Evolutionary conservation across 30 jellyfish, hydroid and myxozoan genomes (phyloP), one percentile per base, ranked within the genome.

Genomic region (Chrysaora quinquecirrha): DNA sequence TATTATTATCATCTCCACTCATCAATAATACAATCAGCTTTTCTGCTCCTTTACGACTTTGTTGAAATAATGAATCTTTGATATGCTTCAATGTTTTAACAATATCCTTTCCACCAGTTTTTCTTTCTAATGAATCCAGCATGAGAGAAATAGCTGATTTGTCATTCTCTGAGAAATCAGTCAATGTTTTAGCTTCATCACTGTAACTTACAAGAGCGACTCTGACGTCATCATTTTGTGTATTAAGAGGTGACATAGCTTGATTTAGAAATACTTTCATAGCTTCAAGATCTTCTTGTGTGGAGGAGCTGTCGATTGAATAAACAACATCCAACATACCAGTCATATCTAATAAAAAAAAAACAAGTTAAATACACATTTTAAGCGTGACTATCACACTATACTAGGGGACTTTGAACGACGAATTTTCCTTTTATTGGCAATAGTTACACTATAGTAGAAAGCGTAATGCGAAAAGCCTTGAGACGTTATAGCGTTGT

Each of bases 271-370:
- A 75, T n/a, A 4, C 43, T 29, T 75, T 66, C 81, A 85, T 75
- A 12, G 50, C 77, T 0, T 34, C 22, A 0, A 85, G 30, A 1
- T 23, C 82, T 3, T 34, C 73, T 48, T 52, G 32, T 6, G 34
- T 12, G 1, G 87, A 34, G 7, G 97, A 78, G 27, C 76, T 62
- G 67, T 88, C 97, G 60, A 88, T 29, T 1, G 89, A 79, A 43
- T 29, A 88, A 2, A 64, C 89, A 21, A 88, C 54, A 52, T 78
- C 86, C 50, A 69, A 32, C 16, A 3, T 46, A 35, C 82, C 88
- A 14, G 62, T 19, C 16, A 79, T 21, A 12, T 34, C 97, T 88
- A 68, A 18, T 34, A 67, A 25, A 62, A 27, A 80, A 65, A 43
- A 63, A 2, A 66, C 0, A 0, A 62, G 31, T 33, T 62, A 14